Conservation (phyloP, 2,797 vertebrate genomes). For the Lacerta bilineata region DNA sequence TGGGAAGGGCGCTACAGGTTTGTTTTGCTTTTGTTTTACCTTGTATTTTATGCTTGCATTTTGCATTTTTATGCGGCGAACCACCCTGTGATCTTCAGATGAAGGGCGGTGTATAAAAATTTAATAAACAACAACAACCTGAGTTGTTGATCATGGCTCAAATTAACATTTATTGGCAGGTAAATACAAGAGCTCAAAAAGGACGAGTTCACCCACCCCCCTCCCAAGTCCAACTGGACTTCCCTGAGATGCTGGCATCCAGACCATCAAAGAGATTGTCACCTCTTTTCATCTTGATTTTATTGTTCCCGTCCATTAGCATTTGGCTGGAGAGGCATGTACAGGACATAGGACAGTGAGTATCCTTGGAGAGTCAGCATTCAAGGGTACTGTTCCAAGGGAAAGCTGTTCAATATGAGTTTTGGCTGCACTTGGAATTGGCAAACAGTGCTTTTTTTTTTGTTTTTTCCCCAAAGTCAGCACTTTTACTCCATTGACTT, state of each 20-base stretch:
- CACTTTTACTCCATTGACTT: conserved; percentile 6
- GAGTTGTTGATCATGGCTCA: too few species aligned
- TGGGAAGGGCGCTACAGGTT: too few species aligned
- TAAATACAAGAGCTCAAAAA: too few species aligned
- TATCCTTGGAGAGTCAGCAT: conserved; percentile 10
- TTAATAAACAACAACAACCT: too few species aligned
- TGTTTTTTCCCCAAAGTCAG: neutral
- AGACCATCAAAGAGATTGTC: neutral
- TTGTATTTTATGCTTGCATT: too few species aligned
- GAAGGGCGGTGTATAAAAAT: too few species aligned
- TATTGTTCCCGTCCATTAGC: conserved; percentile 14
- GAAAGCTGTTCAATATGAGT: conserved; percentile 12
- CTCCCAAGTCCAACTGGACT: too few species aligned
- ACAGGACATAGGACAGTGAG: neutral
- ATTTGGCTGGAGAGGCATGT: conserved; percentile 14
- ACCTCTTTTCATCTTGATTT: neutral
- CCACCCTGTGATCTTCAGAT: too few species aligned
- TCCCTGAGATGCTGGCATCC: neutral
- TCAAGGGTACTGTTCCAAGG: conserved; percentile 7
- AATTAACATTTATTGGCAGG: too few species aligned
- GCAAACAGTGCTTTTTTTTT: neutral
- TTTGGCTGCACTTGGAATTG: conserved; percentile 14
- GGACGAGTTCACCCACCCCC: too few species aligned
- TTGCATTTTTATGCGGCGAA: too few species aligned
- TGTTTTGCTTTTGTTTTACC: too few species aligned